A percentile compares a stretch with the other conserved stretches of the same genome.
These are phyloP conservation scores for Macaca fascicularis DNA, from an alignment of 2,113 vertebrate genomes.

Conservation along the genomic window T2T-MFA8v1.1 NC_088395.1:75705501-75706000, in stretches of 20 bases:
- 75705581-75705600: not conserved
- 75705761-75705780: not conserved
- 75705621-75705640: not conserved
- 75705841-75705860: not conserved
- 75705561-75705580: not conserved
- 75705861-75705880: not conserved
- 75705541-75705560: not conserved
- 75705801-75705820: not conserved
- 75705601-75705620: not conserved
- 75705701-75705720: not conserved
- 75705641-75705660: not conserved
- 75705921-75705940: not conserved
- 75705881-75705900: not conserved
- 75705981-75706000: not conserved
- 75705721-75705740: not conserved
- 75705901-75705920: not conserved
- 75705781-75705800: not conserved
- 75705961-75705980: not conserved
- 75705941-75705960: not conserved
- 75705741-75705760: not conserved
- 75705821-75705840: not conserved
- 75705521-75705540: not conserved
- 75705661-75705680: not conserved
- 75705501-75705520: not conserved
- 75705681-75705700: not conserved